A percentile compares a stretch with the other conserved stretches of the same genome.
Conservation (phyloP, 2,113 vertebrate genomes). For the Progne subis region DNA sequence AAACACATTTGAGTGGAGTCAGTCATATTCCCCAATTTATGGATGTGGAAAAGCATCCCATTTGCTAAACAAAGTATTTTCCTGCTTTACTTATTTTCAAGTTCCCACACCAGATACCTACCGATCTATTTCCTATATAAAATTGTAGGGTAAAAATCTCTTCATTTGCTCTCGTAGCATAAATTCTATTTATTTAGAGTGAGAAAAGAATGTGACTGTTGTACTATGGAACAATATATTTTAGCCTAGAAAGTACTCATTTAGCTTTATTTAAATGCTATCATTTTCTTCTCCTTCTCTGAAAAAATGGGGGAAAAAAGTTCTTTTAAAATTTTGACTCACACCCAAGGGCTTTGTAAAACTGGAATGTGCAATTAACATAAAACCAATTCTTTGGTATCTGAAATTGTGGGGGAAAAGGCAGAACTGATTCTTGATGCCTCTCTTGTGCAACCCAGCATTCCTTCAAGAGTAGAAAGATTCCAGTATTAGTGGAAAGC, state of each 20-base stretch:
- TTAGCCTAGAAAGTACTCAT: not conserved
- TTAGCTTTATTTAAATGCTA: conserved; percentile 2
- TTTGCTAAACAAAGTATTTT: not conserved
- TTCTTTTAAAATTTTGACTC: not conserved
- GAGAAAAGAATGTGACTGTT: not conserved
- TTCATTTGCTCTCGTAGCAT: not conserved
- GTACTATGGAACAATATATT: not conserved
- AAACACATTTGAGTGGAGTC: not conserved
- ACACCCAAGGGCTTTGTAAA: not conserved
- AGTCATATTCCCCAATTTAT: not conserved
- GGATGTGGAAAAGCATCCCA: not conserved
- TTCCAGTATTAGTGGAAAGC: conserved; percentile 59
- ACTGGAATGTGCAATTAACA: conserved; percentile 36
- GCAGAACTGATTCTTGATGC: conserved; percentile 23
- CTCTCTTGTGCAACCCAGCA: conserved; percentile 43
- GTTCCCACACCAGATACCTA: not conserved
- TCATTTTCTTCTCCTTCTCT: not conserved
- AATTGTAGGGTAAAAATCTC: not conserved
- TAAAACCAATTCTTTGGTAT: not conserved
- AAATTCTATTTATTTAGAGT: not conserved
- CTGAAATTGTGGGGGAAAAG: not conserved
- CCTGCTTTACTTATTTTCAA: not conserved
- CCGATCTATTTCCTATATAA: not conserved
- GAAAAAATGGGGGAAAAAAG: not conserved
- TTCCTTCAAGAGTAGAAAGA: conserved; percentile 39